A percentile compares a stretch with the other conserved stretches of the same genome.
phyloP scores from a whole-genome alignment of 2,888 invertebrate species.

The Azorinus chamasolen region DNA sequence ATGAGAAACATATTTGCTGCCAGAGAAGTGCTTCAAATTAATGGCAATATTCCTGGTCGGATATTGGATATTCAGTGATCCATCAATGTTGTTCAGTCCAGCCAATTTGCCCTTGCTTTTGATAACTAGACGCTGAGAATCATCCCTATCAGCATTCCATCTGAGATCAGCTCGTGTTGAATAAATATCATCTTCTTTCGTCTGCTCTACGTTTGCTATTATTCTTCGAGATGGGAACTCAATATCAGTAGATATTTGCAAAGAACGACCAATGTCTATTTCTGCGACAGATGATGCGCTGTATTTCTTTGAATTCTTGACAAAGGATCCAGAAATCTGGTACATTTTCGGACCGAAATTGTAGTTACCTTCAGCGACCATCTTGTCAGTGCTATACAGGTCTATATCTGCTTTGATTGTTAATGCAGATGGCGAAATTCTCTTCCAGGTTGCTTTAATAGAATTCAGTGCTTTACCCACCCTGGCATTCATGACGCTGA shows the following conservation, averaged over 20 bases:
- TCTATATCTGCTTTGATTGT: slow-evolving; percentile 66
- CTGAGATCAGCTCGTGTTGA: slow-evolving; percentile 61
- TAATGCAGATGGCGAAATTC: slow-evolving; percentile 38
- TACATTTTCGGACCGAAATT: slow-evolving; percentile 62
- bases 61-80: slow-evolving; percentile 54
- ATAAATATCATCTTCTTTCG: slow-evolving; percentile 44
- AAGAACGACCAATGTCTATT: slow-evolving; percentile 27
- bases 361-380: slow-evolving; percentile 59
- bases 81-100: slow-evolving; percentile 49
- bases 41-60: slow-evolving; percentile 54
- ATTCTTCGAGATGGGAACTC: slow-evolving; percentile 66
- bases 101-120: slow-evolving; percentile 51
- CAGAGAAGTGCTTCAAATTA: slow-evolving; percentile 59
- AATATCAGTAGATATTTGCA: slow-evolving; percentile 63
- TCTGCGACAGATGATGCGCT: slow-evolving; percentile 52
- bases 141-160: slow-evolving; percentile 75
- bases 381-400: slow-evolving; percentile 53
- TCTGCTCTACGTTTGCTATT: slow-evolving; percentile 61
- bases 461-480: slow-evolving; percentile 59
- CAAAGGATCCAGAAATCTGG: slow-evolving; percentile 46
- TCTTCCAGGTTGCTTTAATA: slow-evolving; percentile 61
- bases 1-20: slow-evolving; percentile 60
- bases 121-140: slow-evolving; percentile 52
- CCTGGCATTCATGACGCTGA: slow-evolving; percentile 60
- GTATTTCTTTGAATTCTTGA: slow-evolving; percentile 58